A percentile compares a stretch with the other conserved stretches of the same genome.
phyloP scores from a whole-genome alignment of 2,888 invertebrate species.

The Eupithecia abbreviata region DNA sequence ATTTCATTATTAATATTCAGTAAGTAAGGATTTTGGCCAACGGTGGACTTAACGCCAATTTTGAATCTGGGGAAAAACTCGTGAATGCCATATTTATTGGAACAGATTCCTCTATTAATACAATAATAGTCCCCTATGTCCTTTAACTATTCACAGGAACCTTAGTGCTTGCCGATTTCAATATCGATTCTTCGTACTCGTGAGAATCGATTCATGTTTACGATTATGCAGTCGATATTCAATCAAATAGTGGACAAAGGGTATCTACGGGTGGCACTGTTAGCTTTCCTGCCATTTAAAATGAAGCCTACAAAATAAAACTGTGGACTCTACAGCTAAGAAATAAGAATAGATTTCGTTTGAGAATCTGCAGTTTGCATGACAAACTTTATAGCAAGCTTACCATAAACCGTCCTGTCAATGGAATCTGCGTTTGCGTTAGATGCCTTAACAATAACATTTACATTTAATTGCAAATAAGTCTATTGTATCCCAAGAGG shows the following conservation, averaged over 20 bases:
- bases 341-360: slow-evolving; percentile 24
- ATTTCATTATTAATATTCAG: background rate
- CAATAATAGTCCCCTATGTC: slow-evolving; percentile 31
- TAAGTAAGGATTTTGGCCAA: background rate
- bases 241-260: slow-evolving; percentile 72
- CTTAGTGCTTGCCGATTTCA: slow-evolving; percentile 62
- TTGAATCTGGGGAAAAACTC: background rate
- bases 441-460: slow-evolving; percentile 57
- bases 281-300: slow-evolving; percentile 45
- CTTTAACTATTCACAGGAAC: slow-evolving; percentile 50
- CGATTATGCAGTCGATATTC: slow-evolving; percentile 76
- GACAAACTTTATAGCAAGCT: slow-evolving; percentile 55
- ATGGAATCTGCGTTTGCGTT: slow-evolving; percentile 53
- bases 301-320: slow-evolving; percentile 15
- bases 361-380: slow-evolving; percentile 17
- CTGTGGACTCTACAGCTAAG: slow-evolving; percentile 29
- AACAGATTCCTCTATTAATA: slow-evolving; percentile 1
- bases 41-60: background rate
- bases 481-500: slow-evolving; percentile 46
- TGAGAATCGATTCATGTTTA: slow-evolving; percentile 73
- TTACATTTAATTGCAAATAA: slow-evolving; percentile 61
- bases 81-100: background rate
- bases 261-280: slow-evolving; percentile 54
- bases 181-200: slow-evolving; percentile 68
- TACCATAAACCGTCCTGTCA: slow-evolving; percentile 61